Evolutionary conservation across 2,113 vertebrate genomes (phyloP).

Genomic region (Poeciliopsis turrubarensis): DNA sequence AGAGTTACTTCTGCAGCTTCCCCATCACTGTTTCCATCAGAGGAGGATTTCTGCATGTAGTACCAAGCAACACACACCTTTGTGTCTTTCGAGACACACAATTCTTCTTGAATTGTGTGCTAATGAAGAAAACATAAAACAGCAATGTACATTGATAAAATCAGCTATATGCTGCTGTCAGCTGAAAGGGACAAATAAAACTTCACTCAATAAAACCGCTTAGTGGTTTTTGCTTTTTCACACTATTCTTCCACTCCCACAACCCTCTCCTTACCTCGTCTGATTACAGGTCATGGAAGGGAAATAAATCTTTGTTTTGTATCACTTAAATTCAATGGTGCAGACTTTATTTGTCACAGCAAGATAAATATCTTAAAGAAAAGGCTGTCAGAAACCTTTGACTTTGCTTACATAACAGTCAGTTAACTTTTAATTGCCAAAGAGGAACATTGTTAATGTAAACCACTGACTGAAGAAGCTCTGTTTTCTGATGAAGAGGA

Average conservation of each 20-base stretch:
- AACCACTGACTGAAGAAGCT: too few relatives aligned
- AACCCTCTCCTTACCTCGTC: too few relatives aligned
- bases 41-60: neutral
- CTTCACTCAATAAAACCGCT: neutral
- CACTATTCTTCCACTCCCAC: too few relatives aligned
- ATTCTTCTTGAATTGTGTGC: neutral
- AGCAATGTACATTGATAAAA: neutral
- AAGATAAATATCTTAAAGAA: neutral
- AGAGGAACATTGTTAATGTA: neutral
- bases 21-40: neutral
- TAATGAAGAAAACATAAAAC: neutral
- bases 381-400: neutral
- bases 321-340: neutral
- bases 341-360: neutral
- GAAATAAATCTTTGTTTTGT: neutral
- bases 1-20: neutral
- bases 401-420: neutral
- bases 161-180: neutral
- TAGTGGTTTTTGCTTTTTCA: neutral
- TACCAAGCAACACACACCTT: neutral
- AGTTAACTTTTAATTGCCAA: too few relatives aligned
- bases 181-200: neutral
- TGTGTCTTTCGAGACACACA: neutral
- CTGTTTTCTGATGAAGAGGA: too few relatives aligned
- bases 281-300: neutral